A percentile compares a stretch with the other conserved stretches of the same genome.
phyloP scores from a whole-genome alignment of 2,113 vertebrate species.

The Hymenochirus boettgeri region DNA sequence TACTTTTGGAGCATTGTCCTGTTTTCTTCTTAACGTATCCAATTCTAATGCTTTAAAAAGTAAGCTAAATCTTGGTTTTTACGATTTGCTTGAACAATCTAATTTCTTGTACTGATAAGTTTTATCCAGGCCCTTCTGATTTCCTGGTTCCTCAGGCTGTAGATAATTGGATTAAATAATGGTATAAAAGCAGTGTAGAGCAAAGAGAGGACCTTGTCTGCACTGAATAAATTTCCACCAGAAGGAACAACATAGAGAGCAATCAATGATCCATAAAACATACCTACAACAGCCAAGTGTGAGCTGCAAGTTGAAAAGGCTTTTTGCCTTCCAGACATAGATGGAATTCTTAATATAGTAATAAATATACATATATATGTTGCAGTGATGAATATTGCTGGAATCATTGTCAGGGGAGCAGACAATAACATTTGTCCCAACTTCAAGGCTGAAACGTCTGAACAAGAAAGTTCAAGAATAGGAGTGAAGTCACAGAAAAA shows the following conservation, averaged over 20 bases:
- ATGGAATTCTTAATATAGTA: slow-evolving; percentile 21
- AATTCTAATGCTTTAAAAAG: too few relatives aligned
- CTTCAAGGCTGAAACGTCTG: too few relatives aligned
- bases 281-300: slow-evolving; percentile 17
- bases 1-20: too few relatives aligned
- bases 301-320: slow-evolving; percentile 29
- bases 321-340: slow-evolving; percentile 16
- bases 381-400: neutral
- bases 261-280: slow-evolving; percentile 15
- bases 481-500: too few relatives aligned
- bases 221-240: too few relatives aligned
- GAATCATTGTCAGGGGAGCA: too few relatives aligned
- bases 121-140: neutral
- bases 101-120: too few relatives aligned
- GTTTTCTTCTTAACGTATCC: too few relatives aligned
- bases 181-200: slow-evolving; percentile 26
- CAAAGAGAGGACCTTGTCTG: slow-evolving; percentile 13
- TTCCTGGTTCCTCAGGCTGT: slow-evolving; percentile 21
- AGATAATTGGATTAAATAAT: slow-evolving; percentile 13
- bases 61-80: too few relatives aligned
- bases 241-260: slow-evolving; percentile 9
- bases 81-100: too few relatives aligned
- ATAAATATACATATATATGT: slow-evolving; percentile 15
- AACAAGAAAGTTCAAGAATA: too few relatives aligned
- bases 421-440: too few relatives aligned